Conservation (phyloP, 2,113 vertebrate species). For the Tragulus kanchil region DNA sequence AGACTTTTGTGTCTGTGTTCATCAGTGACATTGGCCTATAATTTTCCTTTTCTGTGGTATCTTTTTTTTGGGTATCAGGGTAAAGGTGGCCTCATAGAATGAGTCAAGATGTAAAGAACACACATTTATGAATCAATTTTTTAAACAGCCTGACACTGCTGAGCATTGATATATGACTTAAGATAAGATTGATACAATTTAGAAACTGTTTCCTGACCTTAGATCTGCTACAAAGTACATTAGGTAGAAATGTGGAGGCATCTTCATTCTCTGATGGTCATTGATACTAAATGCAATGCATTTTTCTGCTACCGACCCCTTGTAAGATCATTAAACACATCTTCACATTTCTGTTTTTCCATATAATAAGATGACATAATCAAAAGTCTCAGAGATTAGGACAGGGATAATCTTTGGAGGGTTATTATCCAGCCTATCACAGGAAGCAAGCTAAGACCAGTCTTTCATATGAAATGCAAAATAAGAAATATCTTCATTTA, state of each 20-base stretch:
- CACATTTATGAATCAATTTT: background rate
- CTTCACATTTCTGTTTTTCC: background rate
- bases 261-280: background rate
- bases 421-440: background rate
- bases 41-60: background rate
- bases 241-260: background rate
- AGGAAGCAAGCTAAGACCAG: background rate
- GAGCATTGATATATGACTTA: background rate
- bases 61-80: background rate
- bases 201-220: background rate
- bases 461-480: background rate
- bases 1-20: background rate
- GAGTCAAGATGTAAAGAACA: background rate
- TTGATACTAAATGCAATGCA: background rate
- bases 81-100: background rate
- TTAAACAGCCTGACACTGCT: background rate
- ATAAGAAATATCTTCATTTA: background rate
- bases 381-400: background rate
- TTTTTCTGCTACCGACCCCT: too few species aligned
- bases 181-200: background rate
- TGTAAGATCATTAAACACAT: slow-evolving; percentile 8
- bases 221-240: background rate
- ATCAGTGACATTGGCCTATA: background rate
- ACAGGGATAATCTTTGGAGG: background rate
- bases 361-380: background rate